Conservation (phyloP, 2,113 vertebrate species). For the Thunnus thynnus region DNA sequence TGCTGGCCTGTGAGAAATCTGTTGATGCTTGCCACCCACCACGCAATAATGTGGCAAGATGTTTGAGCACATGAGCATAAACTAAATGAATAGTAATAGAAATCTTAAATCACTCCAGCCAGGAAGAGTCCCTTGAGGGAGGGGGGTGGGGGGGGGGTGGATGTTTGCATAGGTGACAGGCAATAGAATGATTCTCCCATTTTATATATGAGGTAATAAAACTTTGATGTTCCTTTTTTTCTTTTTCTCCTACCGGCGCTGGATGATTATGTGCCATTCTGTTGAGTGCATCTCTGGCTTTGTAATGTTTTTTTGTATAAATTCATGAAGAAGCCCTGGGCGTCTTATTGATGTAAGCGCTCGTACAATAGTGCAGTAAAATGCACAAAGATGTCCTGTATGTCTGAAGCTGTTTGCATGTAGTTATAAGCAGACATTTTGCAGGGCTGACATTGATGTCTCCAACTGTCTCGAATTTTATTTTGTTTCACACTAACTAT, state of each 20-base stretch:
- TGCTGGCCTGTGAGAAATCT: conserved; percentile 26
- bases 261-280: conserved; percentile 43
- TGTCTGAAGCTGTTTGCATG: conserved; percentile 4
- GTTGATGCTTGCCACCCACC: conserved; percentile 36
- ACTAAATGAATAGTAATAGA: conserved; percentile 55
- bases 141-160: background rate
- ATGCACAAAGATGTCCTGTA: background rate
- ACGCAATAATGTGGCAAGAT: conserved; percentile 48
- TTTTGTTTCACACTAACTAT: background rate
- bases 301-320: conserved; percentile 48
- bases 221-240: conserved; percentile 33
- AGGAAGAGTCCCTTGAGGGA: conserved; percentile 21
- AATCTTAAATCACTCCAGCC: conserved; percentile 52
- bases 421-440: conserved; percentile 21
- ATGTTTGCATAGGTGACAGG: conserved; percentile 60
- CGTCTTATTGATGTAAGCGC: conserved; percentile 23
- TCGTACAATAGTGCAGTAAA: conserved; percentile 22
- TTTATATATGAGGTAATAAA: conserved; percentile 55
- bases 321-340: conserved; percentile 35
- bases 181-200: conserved; percentile 44
- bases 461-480: conserved; percentile 30
- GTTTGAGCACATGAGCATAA: conserved; percentile 50
- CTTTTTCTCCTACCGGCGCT: conserved; percentile 11
- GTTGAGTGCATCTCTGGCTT: conserved; percentile 25
- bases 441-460: conserved; percentile 24